A percentile compares a stretch with the other conserved stretches of the same genome.
Conservation (phyloP, 2,888 invertebrate genomes). For the Exephanes ischioxanthus region DNA sequence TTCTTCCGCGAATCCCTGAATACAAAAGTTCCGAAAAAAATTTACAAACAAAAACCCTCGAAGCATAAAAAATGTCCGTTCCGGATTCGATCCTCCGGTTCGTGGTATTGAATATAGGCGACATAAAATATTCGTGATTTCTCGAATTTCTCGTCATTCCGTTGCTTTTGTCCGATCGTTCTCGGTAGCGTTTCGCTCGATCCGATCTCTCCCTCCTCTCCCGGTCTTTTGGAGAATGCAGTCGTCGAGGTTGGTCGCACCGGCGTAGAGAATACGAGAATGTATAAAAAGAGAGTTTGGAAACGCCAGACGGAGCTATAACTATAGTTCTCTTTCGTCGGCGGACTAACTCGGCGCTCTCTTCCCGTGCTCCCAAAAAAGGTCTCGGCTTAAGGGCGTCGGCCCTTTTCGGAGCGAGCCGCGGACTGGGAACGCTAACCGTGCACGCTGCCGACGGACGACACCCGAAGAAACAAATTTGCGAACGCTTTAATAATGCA, state of each 20-base stretch:
- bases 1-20: neutral
- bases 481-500: constrained; percentile 71
- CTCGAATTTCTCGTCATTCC: constrained; percentile 50
- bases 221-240: constrained; percentile 57
- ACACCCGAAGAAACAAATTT: constrained; percentile 67
- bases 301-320: constrained; percentile 26
- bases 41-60: neutral
- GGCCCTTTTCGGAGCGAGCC: constrained; percentile 67
- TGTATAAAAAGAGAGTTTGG: constrained; percentile 37
- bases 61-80: neutral
- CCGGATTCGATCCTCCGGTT: constrained; percentile 14
- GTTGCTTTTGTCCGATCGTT: constrained; percentile 11
- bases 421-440: constrained; percentile 51
- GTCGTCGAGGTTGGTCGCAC: constrained; percentile 28
- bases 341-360: constrained; percentile 32
- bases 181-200: constrained; percentile 34
- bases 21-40: neutral
- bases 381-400: constrained; percentile 61
- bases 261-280: constrained; percentile 25
- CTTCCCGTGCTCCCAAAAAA: constrained; percentile 38
- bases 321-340: constrained; percentile 6
- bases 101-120: constrained; percentile 77
- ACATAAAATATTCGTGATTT: constrained; percentile 66
- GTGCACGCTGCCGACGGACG: constrained; percentile 31
- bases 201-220: constrained; percentile 12